Evolutionary conservation across 2,797 vertebrate genomes (phyloP).

Genomic region (Borostomias antarcticus): DNA sequence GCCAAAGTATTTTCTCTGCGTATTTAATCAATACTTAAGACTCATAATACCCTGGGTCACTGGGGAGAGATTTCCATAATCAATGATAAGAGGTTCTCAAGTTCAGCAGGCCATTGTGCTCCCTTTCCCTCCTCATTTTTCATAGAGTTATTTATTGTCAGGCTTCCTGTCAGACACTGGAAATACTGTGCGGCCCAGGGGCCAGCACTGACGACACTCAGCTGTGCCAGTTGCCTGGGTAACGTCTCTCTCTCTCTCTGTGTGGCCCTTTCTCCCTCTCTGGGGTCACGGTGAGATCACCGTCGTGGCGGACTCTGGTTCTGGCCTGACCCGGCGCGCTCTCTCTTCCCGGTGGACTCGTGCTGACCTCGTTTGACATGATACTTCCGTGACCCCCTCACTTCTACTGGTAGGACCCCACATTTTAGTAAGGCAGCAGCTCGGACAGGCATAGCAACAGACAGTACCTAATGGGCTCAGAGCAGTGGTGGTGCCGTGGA

Average conservation of each 20-base stretch:
- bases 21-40: conserved; percentile 76
- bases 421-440: conserved; percentile 5
- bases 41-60: conserved; percentile 64
- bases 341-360: conserved; percentile 8
- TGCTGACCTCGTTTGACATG: conserved; percentile 9
- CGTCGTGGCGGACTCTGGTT: conserved; percentile 19
- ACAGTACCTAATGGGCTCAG: not conserved
- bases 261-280: not conserved
- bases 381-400: conserved; percentile 12
- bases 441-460: not conserved
- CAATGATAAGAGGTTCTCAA: conserved; percentile 66
- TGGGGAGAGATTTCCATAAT: conserved; percentile 68
- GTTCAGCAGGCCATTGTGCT: conserved; percentile 67
- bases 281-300: conserved; percentile 31
- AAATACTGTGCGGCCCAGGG: conserved; percentile 26
- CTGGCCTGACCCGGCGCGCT: conserved; percentile 29
- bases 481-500: not conserved
- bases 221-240: conserved; percentile 23
- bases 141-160: conserved; percentile 67
- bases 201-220: conserved; percentile 2
- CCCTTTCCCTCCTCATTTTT: conserved; percentile 57
- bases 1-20: conserved; percentile 69
- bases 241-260: not conserved
- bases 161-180: conserved; percentile 50
- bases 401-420: not conserved